Conservation (phyloP, 2,797 vertebrate species). For the Ceyx erithaca region DNA sequence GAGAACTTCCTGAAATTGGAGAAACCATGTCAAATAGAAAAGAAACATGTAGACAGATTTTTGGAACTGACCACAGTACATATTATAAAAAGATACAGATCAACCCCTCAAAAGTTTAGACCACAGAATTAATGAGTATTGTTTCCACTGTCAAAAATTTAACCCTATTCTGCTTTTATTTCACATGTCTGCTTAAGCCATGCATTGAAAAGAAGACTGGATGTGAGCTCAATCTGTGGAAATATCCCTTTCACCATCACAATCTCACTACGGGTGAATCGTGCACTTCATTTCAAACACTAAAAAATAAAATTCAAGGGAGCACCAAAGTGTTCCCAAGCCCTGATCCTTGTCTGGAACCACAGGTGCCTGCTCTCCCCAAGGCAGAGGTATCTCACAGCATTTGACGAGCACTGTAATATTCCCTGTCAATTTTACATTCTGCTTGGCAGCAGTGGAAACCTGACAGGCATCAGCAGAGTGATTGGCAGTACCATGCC, state of each 20-base stretch:
- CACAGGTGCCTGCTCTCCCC: slow-evolving; percentile 68
- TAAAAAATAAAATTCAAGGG: background rate
- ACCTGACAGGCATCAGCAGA: slow-evolving; percentile 71
- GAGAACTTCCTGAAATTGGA: slow-evolving; percentile 37
- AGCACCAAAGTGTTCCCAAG: slow-evolving; percentile 42
- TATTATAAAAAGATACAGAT: slow-evolving; percentile 56
- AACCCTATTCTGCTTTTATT: slow-evolving; percentile 50
- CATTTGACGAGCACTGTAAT: slow-evolving; percentile 25
- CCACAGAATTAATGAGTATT: slow-evolving; percentile 45
- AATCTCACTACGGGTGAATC: background rate
- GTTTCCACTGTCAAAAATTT: slow-evolving; percentile 42
- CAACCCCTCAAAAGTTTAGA: slow-evolving; percentile 30
- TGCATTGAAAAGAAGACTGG: background rate
- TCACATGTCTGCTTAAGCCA: background rate
- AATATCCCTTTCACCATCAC: slow-evolving; percentile 33
- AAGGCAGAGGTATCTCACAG: slow-evolving; percentile 67
- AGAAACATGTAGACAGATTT: slow-evolving; percentile 61
- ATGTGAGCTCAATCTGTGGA: slow-evolving; percentile 8
- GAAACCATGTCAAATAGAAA: slow-evolving; percentile 45
- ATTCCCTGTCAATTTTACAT: slow-evolving; percentile 75
- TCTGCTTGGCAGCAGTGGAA: slow-evolving; percentile 66
- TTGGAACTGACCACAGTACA: slow-evolving; percentile 48
- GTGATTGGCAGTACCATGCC: slow-evolving; percentile 71
- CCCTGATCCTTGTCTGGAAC: slow-evolving; percentile 58
- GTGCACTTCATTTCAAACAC: slow-evolving; percentile 1